Percentiles rank a stretch among this genome's conserved stretches.
Evolutionary conservation across 2,113 vertebrate species (phyloP).

Genomic region (Pandion haliaetus): DNA sequence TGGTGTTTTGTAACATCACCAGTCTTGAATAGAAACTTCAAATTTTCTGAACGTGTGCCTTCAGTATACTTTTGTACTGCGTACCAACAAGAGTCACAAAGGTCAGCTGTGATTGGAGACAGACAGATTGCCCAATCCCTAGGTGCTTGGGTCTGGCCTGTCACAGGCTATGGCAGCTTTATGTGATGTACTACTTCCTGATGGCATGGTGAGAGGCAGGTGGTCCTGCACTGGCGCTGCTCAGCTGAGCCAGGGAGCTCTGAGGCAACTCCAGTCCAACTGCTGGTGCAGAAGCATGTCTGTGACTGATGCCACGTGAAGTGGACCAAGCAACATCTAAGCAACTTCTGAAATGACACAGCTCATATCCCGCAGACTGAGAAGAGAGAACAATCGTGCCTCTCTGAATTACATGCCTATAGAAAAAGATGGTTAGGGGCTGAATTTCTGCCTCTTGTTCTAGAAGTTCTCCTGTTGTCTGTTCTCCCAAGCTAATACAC

Average conservation of each 20-base stretch:
- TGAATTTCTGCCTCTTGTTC: background rate
- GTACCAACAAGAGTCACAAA: fast-evolving
- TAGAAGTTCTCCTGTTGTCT: background rate
- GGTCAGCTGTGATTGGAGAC: background rate
- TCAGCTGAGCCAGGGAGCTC: background rate
- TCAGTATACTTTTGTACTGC: background rate
- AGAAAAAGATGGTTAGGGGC: background rate
- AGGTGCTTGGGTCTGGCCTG: background rate
- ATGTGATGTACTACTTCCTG: too few relatives aligned
- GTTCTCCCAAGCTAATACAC: background rate
- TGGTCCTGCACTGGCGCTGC: fast-evolving
- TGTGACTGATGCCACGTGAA: background rate
- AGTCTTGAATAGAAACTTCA: background rate
- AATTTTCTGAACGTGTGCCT: background rate
- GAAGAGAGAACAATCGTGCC: background rate
- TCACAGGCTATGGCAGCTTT: background rate
- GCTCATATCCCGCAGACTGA: background rate
- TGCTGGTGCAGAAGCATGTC: background rate
- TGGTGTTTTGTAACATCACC: background rate
- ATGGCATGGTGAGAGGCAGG: fast-evolving
- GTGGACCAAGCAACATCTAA: background rate
- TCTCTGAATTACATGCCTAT: background rate
- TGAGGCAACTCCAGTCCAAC: background rate
- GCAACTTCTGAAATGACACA: background rate
- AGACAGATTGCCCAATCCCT: background rate